Evolutionary conservation across 2,113 vertebrate species (phyloP).

Genomic region (Ia io): DNA sequence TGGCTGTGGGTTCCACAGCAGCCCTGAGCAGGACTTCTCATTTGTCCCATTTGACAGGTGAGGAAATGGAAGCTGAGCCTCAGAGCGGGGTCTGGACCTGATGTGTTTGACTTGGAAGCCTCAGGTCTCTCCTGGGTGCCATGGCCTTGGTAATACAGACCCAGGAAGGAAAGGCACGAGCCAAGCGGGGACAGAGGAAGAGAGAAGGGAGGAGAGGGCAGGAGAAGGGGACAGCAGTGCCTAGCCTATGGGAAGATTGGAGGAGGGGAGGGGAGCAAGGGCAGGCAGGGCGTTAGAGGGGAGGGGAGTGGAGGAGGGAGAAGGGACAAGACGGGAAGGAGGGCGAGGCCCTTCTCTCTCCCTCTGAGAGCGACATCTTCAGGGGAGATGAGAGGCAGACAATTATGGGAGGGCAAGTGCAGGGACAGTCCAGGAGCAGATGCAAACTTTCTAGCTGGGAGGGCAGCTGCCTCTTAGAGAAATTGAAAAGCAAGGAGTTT

Average conservation of each 20-base stretch:
- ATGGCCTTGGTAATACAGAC: not conserved
- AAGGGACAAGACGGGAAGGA: not conserved
- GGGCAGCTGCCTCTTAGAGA: not conserved
- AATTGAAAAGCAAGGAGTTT: not conserved
- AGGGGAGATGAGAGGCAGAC: not conserved
- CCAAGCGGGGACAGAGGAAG: not conserved
- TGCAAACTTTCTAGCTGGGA: not conserved
- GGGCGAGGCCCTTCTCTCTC: not conserved
- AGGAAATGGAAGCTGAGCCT: not conserved
- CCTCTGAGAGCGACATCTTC: not conserved
- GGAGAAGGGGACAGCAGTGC: too few species aligned
- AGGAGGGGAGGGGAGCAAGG: not conserved
- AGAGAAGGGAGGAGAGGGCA: not conserved
- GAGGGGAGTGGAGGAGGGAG: not conserved
- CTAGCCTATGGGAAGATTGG: not conserved
- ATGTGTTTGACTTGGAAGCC: not conserved
- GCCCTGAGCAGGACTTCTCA: not conserved
- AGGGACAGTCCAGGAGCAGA: fast-evolving
- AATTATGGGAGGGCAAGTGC: not conserved
- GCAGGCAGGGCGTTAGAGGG: not conserved
- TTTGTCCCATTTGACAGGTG: not conserved
- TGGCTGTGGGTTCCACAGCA: not conserved
- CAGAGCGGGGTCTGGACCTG: not conserved
- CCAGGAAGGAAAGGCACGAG: not conserved
- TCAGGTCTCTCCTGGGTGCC: not conserved